Conservation (phyloP, 2,888 invertebrate species). For the Dryomyza anilis region DNA sequence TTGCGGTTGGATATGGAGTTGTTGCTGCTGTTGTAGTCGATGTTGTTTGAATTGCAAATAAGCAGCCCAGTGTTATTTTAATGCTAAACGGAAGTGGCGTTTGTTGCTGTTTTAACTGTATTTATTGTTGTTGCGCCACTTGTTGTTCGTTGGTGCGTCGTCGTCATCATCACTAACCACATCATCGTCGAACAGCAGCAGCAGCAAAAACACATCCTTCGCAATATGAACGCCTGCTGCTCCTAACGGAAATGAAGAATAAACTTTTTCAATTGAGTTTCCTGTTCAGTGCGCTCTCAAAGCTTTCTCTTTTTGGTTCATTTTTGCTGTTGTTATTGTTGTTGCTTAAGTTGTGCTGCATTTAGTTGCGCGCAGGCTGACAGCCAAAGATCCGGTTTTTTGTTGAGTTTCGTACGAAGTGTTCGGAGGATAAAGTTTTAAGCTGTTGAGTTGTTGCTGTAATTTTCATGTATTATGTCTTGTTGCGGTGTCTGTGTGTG, state of each 20-base stretch:
- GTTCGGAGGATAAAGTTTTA: too few relatives aligned
- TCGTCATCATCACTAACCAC: too few relatives aligned
- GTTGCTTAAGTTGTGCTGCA: not conserved
- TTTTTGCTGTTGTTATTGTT: too few relatives aligned
- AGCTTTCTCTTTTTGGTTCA: not conserved
- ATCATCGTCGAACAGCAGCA: not conserved
- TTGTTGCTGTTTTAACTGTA: not conserved
- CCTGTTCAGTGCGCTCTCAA: not conserved
- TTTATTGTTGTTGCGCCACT: not conserved
- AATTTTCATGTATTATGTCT: too few relatives aligned
- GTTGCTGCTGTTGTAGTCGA: not conserved
- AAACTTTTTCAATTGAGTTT: conserved; percentile 4
- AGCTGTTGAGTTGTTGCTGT: too few relatives aligned
- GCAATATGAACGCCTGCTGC: not conserved
- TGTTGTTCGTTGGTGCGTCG: too few relatives aligned
- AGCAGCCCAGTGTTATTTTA: not conserved
- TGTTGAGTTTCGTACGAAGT: too few relatives aligned
- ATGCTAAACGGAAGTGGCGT: not conserved
- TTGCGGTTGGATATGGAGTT: not conserved
- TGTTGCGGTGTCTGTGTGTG: not conserved
- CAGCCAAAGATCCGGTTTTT: too few relatives aligned
- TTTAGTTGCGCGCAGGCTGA: not conserved
- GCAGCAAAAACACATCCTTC: not conserved
- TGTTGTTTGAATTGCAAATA: not conserved
- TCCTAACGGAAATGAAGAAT: not conserved